Conservation (phyloP, 2,113 vertebrate species). For the Zingel zingel region DNA sequence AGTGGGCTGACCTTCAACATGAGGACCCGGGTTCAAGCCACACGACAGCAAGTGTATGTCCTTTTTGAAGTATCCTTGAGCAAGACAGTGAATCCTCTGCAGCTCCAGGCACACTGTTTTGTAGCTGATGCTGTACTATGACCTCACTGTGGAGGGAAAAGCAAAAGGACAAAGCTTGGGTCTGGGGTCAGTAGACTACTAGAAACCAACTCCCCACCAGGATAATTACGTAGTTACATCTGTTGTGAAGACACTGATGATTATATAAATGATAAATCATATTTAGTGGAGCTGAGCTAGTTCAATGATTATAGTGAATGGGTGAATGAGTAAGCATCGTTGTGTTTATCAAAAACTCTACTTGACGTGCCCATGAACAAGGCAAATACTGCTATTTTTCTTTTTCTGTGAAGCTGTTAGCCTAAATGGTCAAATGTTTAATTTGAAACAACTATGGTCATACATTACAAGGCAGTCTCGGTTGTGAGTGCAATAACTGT, state of each 20-base stretch:
- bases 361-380: neutral
- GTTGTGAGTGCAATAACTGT: neutral
- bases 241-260: neutral
- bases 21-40: constrained; percentile 39
- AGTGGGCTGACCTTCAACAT: constrained; percentile 49
- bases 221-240: neutral
- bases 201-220: neutral
- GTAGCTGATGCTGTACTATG: neutral
- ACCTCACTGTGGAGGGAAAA: constrained; percentile 1
- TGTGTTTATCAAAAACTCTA: constrained; percentile 1
- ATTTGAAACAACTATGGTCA: neutral
- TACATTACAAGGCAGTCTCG: neutral
- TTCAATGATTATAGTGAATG: neutral
- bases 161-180: neutral
- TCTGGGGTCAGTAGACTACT: neutral
- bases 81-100: constrained; percentile 25
- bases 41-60: constrained; percentile 30
- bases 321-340: neutral
- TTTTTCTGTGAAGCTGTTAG: neutral
- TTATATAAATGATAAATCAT: constrained; percentile 4
- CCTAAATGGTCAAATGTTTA: neutral
- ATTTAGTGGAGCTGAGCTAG: neutral
- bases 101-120: neutral
- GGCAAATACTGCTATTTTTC: neutral
- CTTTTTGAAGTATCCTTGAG: constrained; percentile 21